Evolutionary conservation across 2,113 vertebrate genomes (phyloP), one percentile per base, ranked within the genome.

Genomic region (Indicator maculatus): DNA sequence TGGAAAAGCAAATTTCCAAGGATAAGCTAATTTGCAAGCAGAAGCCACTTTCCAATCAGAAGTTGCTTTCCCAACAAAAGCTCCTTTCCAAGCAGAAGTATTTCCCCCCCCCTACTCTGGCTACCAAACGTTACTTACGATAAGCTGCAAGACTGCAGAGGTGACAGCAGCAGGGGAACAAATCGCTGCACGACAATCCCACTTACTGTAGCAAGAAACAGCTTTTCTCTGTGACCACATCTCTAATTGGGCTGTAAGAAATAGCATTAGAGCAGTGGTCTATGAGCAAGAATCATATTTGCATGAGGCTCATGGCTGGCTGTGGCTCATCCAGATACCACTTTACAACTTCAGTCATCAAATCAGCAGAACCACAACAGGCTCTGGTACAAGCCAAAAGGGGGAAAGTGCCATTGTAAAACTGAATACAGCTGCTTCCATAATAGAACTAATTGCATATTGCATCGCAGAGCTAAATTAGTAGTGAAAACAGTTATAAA

Each of bases 391-490:
- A 96, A 97, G 97, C 96, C 97, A 97, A 96, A 93, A 56, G 55
- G 86, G 94, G 96, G 95, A 94, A 96, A 96, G 96, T 84, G 90
- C 96, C 97, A 96, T 98, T 98, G 97, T 98, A 97, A 98, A 98
- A 98, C 98, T 97, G 97, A 98, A 97, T 97, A 98, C 98, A 99
- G 98, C 99, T 99, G 99, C 98, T 98, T 98, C 98, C 98, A 99
- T 99, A 99, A 99, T 98, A 98, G 98, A 97, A 97, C 98, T 99
- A 99, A 99, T 99, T 99, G 98, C 98, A 98, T 96, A 97, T 98
- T 99, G 98, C 98, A 99, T 98, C 97, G 98, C 98, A 97, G 98
- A 97, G 96, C 97, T 98, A 99, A 99, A 99, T 99, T 98, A 99
- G 98, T 98, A 98, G 98, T 97, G 96, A 98, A 98, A 99, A 98